Evolutionary conservation across 1,140 invertebrate genomes (phyloP).

Genomic region (Asobara japonica): DNA sequence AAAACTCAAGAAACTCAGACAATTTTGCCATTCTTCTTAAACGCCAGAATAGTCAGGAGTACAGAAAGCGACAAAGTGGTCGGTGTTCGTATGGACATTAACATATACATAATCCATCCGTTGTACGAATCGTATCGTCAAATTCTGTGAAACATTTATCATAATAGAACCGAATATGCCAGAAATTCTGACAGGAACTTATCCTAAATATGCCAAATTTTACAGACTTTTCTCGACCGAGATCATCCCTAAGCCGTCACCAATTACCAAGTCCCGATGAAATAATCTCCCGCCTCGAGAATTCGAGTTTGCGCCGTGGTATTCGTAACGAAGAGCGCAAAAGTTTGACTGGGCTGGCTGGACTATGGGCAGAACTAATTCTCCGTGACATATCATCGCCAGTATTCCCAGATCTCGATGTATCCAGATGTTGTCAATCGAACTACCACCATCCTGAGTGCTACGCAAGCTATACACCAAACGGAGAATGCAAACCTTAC

Average conservation of each 20-base stretch:
- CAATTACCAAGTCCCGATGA: conserved; percentile 70
- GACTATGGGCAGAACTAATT: conserved; percentile 83
- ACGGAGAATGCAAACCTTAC: conserved; percentile 74
- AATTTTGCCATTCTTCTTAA: no score
- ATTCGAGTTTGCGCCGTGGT: conserved; percentile 42
- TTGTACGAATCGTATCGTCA: no score
- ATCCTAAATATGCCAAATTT: not conserved
- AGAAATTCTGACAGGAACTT: not conserved
- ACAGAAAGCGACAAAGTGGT: no score
- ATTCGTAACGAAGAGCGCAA: conserved; percentile 68
- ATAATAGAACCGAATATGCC: no score
- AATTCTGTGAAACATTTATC: no score
- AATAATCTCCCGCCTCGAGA: conserved; percentile 58
- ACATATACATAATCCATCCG: no score
- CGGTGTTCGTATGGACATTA: no score
- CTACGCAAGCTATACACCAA: conserved; percentile 61
- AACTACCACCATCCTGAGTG: conserved; percentile 66
- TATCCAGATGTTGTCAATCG: conserved; percentile 49
- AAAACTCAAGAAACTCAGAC: no score
- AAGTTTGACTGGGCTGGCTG: conserved; percentile 80
- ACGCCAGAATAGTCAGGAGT: no score
- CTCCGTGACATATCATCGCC: conserved; percentile 81
- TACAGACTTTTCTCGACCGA: conserved; percentile 72
- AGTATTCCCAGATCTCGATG: conserved; percentile 62
- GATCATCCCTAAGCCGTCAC: conserved; percentile 66